Conservation (phyloP, 2,797 vertebrate genomes). For the Periparus ater region DNA sequence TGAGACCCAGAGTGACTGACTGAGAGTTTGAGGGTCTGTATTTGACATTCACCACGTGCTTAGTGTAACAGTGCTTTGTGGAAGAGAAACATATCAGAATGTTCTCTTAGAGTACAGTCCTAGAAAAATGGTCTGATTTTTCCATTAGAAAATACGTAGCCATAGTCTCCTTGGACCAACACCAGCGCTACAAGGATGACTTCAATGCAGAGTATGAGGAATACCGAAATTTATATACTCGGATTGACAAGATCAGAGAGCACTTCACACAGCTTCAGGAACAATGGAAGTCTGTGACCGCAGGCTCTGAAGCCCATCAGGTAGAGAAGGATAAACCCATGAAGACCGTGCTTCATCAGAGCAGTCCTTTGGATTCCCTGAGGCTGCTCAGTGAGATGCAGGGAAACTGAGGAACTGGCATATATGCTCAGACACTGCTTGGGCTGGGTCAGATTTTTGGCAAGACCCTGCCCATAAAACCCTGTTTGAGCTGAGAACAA, state of each 20-base stretch:
- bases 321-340: no score
- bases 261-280: no score
- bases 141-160: slow-evolving; percentile 84
- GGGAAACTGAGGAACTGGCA: neutral
- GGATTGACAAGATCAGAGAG: slow-evolving; percentile 62
- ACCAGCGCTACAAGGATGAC: slow-evolving; percentile 88
- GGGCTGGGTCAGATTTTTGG: no score
- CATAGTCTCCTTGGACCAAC: slow-evolving; percentile 85
- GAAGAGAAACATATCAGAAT: neutral
- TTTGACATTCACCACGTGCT: neutral
- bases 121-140: neutral
- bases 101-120: neutral
- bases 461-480: no score
- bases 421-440: neutral
- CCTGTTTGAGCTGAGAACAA: no score
- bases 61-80: neutral
- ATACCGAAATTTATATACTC: slow-evolving; percentile 83
- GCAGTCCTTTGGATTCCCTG: neutral
- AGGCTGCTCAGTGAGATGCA: neutral
- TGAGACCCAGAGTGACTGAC: rapidly evolving
- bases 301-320: no score
- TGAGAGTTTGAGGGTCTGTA: neutral
- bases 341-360: neutral
- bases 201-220: slow-evolving; percentile 93
- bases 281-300: no score